These are phyloP conservation scores for Benthosema pterotum DNA, from an alignment of 2,797 vertebrate species.

Conservation along the genomic window DNA sequence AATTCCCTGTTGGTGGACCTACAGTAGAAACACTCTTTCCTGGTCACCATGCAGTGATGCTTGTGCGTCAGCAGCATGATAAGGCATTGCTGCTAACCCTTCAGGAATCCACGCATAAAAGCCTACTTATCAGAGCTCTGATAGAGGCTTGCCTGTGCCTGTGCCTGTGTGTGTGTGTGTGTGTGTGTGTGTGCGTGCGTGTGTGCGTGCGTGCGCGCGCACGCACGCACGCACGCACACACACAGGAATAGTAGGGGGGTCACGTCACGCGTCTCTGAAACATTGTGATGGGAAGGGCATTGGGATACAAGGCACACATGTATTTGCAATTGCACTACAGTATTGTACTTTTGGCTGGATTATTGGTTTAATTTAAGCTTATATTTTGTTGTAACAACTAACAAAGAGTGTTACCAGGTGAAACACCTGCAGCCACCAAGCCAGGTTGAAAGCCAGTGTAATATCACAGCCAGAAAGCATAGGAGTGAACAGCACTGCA, in stretches of 20 bases:
- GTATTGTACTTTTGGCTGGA: too few species aligned
- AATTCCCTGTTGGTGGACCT: conserved; percentile 50
- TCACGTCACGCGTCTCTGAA: conserved; percentile 5
- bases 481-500: too few species aligned
- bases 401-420: too few species aligned
- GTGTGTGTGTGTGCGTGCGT: neutral
- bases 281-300: too few species aligned
- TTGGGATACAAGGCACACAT: too few species aligned
- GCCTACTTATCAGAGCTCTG: conserved; percentile 55
- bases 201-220: neutral
- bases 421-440: too few species aligned
- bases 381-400: too few species aligned
- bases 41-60: conserved; percentile 31
- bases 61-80: conserved; percentile 65
- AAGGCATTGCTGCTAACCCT: conserved; percentile 62
- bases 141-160: conserved; percentile 25
- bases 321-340: too few species aligned
- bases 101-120: conserved; percentile 66
- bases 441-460: too few species aligned
- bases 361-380: too few species aligned
- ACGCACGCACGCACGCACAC: neutral
- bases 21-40: conserved; percentile 54
- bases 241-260: neutral
- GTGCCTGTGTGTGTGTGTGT: conserved; percentile 1
- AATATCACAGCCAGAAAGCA: too few species aligned